Evolutionary conservation across 2,113 vertebrate genomes (phyloP).

Genomic region (Cheilinus undulatus): DNA sequence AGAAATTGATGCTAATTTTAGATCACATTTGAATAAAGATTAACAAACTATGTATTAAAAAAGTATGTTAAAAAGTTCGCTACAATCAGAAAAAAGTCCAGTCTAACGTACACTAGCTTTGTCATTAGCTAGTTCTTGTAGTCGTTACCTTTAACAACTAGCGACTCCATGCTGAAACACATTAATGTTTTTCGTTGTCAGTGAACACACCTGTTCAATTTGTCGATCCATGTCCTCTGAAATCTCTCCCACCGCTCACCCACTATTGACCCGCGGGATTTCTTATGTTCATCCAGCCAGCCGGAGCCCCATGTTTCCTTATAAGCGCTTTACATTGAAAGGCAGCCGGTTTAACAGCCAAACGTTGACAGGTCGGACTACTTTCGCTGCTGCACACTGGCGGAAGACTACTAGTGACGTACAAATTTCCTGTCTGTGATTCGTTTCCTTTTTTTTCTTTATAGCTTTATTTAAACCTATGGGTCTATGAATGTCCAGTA

Average conservation of each 20-base stretch:
- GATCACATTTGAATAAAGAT: too few relatives aligned
- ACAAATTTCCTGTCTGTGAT: constrained; percentile 31
- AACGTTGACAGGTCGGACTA: constrained; percentile 8
- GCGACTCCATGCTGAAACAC: not conserved
- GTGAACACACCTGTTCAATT: constrained; percentile 62
- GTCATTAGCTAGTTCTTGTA: constrained; percentile 11
- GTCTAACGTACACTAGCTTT: too few relatives aligned
- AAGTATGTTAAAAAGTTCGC: too few relatives aligned
- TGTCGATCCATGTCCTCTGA: constrained; percentile 67
- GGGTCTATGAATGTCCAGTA: too few relatives aligned
- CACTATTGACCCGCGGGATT: constrained; percentile 8
- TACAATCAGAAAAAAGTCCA: too few relatives aligned
- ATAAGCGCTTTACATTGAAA: not conserved
- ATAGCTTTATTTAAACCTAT: too few relatives aligned
- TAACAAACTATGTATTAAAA: too few relatives aligned
- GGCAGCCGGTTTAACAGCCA: not conserved
- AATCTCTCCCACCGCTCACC: constrained; percentile 2
- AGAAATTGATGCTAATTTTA: too few relatives aligned
- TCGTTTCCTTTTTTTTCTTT: not conserved
- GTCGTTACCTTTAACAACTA: not conserved
- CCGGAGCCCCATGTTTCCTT: not conserved
- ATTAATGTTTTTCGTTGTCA: not conserved
- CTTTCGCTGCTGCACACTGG: constrained; percentile 24
- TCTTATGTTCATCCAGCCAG: constrained; percentile 5
- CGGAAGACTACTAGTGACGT: constrained; percentile 49